Conservation (phyloP, 1,140 invertebrate species). For the Ladona fulva region DNA sequence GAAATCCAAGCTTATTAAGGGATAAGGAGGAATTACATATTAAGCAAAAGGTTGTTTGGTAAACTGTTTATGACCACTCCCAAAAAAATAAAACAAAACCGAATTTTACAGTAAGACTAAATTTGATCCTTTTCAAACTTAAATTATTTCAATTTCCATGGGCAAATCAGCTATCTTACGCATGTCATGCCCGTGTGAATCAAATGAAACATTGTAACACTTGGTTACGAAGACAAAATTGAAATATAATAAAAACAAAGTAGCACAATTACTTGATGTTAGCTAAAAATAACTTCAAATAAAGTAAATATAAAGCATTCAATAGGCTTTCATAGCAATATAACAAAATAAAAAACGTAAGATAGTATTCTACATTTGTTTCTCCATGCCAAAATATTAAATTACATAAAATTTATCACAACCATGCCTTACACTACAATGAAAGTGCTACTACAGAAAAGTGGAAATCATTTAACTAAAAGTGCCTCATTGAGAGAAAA, state of each 20-base stretch:
- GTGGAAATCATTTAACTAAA: not conserved
- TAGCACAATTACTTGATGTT: not conserved
- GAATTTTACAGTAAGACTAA: not conserved
- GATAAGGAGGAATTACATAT: not conserved
- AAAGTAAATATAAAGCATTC: not conserved
- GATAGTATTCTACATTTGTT: not conserved
- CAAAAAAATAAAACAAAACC: not conserved
- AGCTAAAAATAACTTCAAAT: conserved; percentile 8
- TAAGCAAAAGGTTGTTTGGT: too few relatives aligned
- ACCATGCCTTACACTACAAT: conserved; percentile 1
- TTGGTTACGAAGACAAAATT: not conserved
- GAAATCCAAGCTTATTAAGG: not conserved
- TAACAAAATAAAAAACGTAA: not conserved
- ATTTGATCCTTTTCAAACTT: not conserved
- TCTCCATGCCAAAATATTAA: not conserved
- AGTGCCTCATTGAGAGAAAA: not conserved
- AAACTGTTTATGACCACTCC: too few relatives aligned
- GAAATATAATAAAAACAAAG: not conserved
- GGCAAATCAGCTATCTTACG: not conserved
- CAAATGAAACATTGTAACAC: not conserved
- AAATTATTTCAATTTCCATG: not conserved
- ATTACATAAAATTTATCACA: not conserved
- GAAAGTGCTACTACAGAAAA: conserved; percentile 1
- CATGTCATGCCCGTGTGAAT: not conserved
- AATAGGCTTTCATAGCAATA: conserved; percentile 8